A percentile compares a stretch with the other conserved stretches of the same genome.
Evolutionary conservation across 2,888 invertebrate species (phyloP).

Genomic region (Calephelis perditalis): DNA sequence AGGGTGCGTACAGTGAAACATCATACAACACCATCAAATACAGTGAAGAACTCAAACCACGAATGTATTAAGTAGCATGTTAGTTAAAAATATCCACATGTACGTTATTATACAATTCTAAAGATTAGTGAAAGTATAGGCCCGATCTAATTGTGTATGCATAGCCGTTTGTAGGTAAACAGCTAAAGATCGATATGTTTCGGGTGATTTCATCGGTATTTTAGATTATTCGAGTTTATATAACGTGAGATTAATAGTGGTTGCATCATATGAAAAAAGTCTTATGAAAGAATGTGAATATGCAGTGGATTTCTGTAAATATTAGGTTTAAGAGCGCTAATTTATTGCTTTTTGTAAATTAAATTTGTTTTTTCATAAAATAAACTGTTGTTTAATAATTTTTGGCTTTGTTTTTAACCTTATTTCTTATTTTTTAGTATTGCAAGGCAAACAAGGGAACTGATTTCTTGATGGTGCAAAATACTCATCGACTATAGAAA

Average conservation of each 20-base stretch:
- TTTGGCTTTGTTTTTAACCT: slow-evolving; percentile 23
- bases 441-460: neutral
- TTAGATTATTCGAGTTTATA: slow-evolving; percentile 15
- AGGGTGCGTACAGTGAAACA: slow-evolving; percentile 62
- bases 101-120: slow-evolving; percentile 9
- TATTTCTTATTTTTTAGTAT: neutral
- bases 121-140: slow-evolving; percentile 15
- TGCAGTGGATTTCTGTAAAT: slow-evolving; percentile 70
- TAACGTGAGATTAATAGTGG: neutral
- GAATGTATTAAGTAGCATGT: slow-evolving; percentile 39
- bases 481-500: neutral
- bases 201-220: neutral
- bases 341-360: slow-evolving; percentile 35
- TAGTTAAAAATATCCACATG: slow-evolving; percentile 7
- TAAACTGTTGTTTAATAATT: slow-evolving; percentile 23
- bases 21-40: slow-evolving; percentile 73
- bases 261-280: slow-evolving; percentile 8
- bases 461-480: neutral
- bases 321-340: slow-evolving; percentile 42
- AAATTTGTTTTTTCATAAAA: slow-evolving; percentile 49
- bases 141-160: slow-evolving; percentile 43
- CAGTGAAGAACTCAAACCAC: slow-evolving; percentile 67
- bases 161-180: neutral
- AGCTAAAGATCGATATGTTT: neutral
- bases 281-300: slow-evolving; percentile 32